Percentiles rank a stretch among this genome's conserved stretches.
Conservation (phyloP, 1,140 invertebrate genomes). For the Mya arenaria region DNA sequence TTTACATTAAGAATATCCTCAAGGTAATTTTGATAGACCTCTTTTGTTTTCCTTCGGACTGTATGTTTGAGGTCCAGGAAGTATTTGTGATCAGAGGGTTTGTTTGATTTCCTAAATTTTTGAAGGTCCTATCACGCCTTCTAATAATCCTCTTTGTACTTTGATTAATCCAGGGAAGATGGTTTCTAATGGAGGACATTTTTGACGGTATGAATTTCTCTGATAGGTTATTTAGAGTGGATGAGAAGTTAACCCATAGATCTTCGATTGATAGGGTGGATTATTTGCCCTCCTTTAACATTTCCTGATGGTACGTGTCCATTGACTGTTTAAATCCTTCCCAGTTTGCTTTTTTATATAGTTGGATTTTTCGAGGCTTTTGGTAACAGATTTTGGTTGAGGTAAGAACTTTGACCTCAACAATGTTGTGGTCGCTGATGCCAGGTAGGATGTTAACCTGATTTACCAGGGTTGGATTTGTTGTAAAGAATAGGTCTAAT, state of each 20-base stretch:
- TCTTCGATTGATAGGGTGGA: not conserved
- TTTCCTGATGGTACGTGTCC: too few relatives aligned
- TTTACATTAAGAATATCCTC: not conserved
- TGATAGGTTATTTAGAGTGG: not conserved
- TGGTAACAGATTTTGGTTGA: constrained; percentile 23
- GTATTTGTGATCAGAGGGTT: not conserved
- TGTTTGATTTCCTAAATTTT: not conserved
- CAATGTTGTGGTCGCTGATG: constrained; percentile 23
- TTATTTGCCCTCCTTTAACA: too few relatives aligned
- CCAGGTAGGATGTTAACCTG: constrained; percentile 24
- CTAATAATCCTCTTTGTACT: not conserved
- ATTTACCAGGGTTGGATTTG: constrained; percentile 17
- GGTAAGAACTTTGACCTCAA: constrained; percentile 17
- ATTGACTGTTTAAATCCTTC: not conserved
- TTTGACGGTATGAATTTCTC: constrained; percentile 7
- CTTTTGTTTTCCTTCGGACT: not conserved
- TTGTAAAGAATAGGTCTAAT: constrained; percentile 15
- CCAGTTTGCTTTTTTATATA: constrained; percentile 5
- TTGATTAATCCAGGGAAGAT: constrained; percentile 12
- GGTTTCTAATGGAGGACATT: constrained; percentile 14
- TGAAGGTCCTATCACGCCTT: not conserved
- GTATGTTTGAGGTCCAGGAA: not conserved
- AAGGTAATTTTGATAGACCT: not conserved
- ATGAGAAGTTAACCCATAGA: not conserved
- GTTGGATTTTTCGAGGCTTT: not conserved